A percentile compares a stretch with the other conserved stretches of the same genome.
Evolutionary conservation across 2,797 vertebrate genomes (phyloP).

Genomic region (Novumbra hubbsi): DNA sequence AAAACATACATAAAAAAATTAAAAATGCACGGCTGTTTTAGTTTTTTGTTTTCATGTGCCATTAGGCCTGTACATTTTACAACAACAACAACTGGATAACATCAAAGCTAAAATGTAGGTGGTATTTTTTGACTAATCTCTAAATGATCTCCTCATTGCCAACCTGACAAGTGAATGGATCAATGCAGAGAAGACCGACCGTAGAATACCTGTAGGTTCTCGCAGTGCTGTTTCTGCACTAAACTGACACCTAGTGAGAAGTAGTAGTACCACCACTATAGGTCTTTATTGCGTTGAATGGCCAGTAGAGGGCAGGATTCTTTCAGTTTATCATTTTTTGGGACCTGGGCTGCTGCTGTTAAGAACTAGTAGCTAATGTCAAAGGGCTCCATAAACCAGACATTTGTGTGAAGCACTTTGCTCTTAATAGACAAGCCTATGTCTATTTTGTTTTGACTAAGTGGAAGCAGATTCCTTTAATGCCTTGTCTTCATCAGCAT

Average conservation of each 20-base stretch:
- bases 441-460: no score
- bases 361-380: background rate
- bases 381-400: background rate
- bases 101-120: background rate
- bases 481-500: no score
- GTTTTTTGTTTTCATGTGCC: background rate
- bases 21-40: background rate
- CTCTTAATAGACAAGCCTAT: no score
- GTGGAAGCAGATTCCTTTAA: no score
- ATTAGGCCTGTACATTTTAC: background rate
- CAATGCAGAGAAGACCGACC: background rate
- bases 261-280: background rate
- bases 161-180: background rate
- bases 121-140: background rate
- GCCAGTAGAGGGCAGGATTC: conserved; percentile 41
- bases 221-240: background rate
- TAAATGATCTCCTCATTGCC: background rate
- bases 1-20: conserved; percentile 62
- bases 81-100: background rate
- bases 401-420: no score
- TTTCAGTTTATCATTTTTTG: background rate
- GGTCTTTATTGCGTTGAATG: background rate
- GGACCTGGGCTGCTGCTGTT: background rate
- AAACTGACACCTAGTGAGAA: background rate
- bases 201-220: background rate